Evolutionary conservation across 2,888 invertebrate species (phyloP).

Genomic region (Acleris cristana): DNA sequence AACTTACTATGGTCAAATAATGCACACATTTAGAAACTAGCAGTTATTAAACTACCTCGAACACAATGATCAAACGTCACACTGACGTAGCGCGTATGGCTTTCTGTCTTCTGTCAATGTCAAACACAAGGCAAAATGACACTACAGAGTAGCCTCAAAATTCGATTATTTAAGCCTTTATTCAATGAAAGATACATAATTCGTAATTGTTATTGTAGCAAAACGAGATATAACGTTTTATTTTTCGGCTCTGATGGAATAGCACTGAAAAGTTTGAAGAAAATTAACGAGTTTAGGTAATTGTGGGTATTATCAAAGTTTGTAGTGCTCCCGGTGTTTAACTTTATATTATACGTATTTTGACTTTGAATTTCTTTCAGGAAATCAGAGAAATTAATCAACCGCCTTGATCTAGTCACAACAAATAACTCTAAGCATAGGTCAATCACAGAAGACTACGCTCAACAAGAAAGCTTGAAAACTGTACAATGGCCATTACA

Average conservation of each 20-base stretch:
- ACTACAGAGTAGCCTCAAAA: conserved; percentile 60
- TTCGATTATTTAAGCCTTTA: conserved; percentile 47
- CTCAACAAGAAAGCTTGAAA: conserved; percentile 83
- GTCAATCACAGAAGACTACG: conserved; percentile 88
- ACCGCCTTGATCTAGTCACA: conserved; percentile 88
- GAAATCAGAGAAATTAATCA: conserved; percentile 76
- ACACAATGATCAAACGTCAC: not conserved
- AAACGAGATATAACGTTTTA: conserved; percentile 72
- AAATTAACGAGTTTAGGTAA: conserved; percentile 87
- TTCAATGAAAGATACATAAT: conserved; percentile 51
- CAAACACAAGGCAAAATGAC: conserved; percentile 44
- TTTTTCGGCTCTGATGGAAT: conserved; percentile 95
- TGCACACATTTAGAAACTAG: not conserved
- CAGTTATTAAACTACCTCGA: not conserved
- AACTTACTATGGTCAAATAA: no score
- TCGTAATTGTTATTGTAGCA: conserved; percentile 48
- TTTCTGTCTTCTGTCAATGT: conserved; percentile 15
- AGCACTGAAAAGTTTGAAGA: conserved; percentile 89
- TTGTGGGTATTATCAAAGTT: conserved; percentile 45
- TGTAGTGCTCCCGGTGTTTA: not conserved
- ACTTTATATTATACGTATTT: not conserved
- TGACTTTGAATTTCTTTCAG: conserved; percentile 64
- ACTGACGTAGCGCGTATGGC: not conserved
- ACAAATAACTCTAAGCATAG: conserved; percentile 82
- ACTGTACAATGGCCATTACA: conserved; percentile 87